These are phyloP conservation scores for Gorsachius goisagi DNA, from an alignment of 2,113 vertebrate species.

Conservation along the genomic window DNA sequence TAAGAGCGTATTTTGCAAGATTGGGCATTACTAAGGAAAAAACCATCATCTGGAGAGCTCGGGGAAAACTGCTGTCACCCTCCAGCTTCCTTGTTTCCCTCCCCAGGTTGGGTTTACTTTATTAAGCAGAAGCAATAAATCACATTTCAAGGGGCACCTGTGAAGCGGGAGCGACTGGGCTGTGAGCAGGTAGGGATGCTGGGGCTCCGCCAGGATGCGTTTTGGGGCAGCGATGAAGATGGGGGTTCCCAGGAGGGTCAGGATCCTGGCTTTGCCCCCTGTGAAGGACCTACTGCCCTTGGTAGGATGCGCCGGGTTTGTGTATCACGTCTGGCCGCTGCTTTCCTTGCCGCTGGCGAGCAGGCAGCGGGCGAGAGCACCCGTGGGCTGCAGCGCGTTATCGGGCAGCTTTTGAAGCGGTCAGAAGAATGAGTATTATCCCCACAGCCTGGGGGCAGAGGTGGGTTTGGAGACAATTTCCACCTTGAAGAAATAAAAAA, in stretches of 20 bases:
- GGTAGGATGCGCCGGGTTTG: fast-evolving
- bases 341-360: neutral
- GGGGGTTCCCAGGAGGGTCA: neutral
- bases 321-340: neutral
- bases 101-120: neutral
- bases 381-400: neutral
- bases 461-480: neutral
- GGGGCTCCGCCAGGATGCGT: neutral
- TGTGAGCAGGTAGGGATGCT: neutral
- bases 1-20: neutral
- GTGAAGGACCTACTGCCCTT: fast-evolving
- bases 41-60: neutral
- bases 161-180: neutral
- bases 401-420: neutral
- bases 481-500: neutral
- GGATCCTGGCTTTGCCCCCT: too few species aligned
- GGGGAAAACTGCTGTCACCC: neutral
- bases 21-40: neutral
- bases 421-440: neutral
- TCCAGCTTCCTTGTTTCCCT: neutral
- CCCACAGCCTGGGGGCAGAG: neutral
- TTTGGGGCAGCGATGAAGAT: neutral
- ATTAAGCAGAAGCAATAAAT: neutral
- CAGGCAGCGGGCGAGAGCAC: neutral
- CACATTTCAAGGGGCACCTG: neutral